Evolutionary conservation across 2,797 vertebrate species (phyloP), one percentile per base, ranked within the genome.

Genomic region (Notolabrus celidotus): DNA sequence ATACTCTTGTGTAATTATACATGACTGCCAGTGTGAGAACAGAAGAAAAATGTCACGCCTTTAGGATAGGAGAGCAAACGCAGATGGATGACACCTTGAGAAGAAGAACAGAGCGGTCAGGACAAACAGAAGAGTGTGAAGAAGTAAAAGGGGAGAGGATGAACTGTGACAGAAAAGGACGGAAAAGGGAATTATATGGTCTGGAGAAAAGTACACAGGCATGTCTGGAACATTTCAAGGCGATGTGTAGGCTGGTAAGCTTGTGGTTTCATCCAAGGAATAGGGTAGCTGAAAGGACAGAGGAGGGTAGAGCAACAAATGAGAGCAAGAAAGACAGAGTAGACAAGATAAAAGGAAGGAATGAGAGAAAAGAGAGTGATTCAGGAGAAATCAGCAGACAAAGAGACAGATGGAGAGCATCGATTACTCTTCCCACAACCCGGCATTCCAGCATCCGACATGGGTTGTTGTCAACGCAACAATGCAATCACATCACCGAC

Each of bases 381-480:
- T 67, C 33, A 22, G 54, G 22, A 10, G 67, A 64, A 84, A 74
- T 70, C 72, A 71, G 74, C 55, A 66, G 71, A 76, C 58, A 58
- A 69, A 65, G 53, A 83, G 47, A 80, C 63, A 77, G 82, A 89
- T 82, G 80, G 74, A 82, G 74, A 68, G 63, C 72, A 79, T 84
- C 45, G 82, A 92, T 92, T 80, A 74, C 70, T 88, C 84, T 62
- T 76, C 25, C 60, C 19, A 8, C 63, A 66, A 80, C 50, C 51
- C 45, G 33, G 64, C 51, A 67, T 83, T 65, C 71, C 50, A 59
- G 71, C 57, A 49, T 69, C 73, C 17, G 59, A 88, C 85, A 82
- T 50, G 76, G 80, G 82, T 84, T 65, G 63, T 54, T 88, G 87
- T 92, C 57, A 56, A 65, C 73, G 75, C 66, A 82, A 90, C 80